These are phyloP conservation scores for Drosophila biarmipes DNA, from an alignment of 1,140 invertebrate species.

Conservation along the genomic window DNA sequence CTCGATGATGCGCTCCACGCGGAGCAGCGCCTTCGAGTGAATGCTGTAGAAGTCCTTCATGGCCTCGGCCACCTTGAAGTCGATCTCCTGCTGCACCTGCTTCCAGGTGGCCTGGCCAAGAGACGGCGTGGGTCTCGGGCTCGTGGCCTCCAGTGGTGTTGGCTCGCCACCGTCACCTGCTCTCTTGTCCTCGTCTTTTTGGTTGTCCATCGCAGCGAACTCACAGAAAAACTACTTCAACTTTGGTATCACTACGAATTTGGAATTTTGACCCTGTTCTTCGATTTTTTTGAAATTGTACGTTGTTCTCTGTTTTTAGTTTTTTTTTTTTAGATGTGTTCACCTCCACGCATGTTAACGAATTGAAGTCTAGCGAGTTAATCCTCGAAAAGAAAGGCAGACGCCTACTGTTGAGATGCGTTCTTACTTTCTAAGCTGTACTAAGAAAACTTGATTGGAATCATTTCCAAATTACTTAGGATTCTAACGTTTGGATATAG, in stretches of 20 bases:
- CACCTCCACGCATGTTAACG: too few species aligned
- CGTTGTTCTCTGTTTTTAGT: neutral
- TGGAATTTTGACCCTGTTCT: neutral
- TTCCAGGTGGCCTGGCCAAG: neutral
- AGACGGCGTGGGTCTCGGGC: too few species aligned
- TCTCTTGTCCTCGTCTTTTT: too few species aligned
- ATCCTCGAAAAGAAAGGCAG: neutral
- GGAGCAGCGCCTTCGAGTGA: neutral
- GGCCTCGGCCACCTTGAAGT: neutral
- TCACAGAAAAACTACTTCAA: neutral
- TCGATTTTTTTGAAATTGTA: neutral
- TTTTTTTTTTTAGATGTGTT: neutral
- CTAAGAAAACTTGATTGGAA: neutral
- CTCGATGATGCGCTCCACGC: neutral
- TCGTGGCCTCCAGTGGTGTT: neutral
- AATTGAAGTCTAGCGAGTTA: too few species aligned
- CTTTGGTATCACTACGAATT: neutral
- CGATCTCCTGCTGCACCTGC: neutral
- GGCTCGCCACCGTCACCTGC: too few species aligned
- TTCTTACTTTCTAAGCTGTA: neutral
- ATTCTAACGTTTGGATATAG: too few species aligned
- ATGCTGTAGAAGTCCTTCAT: neutral
- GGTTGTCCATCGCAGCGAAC: neutral
- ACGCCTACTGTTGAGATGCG: neutral
- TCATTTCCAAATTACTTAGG: neutral